Evolutionary conservation across 1,140 invertebrate species (phyloP).

Genomic region (Teleopsis dalmanni): DNA sequence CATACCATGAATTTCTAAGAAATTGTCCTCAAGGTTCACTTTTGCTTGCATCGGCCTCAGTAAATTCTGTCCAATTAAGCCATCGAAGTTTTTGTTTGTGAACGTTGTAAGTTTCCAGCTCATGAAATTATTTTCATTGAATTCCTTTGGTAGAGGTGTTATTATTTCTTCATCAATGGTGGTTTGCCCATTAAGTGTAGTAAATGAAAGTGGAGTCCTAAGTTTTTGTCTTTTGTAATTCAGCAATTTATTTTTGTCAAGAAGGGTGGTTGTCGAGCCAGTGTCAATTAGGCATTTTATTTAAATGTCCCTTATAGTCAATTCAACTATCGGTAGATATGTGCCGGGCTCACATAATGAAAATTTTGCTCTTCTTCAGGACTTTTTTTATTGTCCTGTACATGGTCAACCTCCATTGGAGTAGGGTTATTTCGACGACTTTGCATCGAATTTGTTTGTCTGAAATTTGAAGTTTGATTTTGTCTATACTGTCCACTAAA

Average conservation of each 20-base stretch:
- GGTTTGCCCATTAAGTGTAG: background rate
- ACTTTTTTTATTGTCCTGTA: background rate
- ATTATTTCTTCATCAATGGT: background rate
- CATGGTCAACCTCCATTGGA: too few species aligned
- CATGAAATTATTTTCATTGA: constrained; percentile 2
- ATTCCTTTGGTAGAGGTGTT: background rate
- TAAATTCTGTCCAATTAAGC: constrained; percentile 4
- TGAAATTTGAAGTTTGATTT: too few species aligned
- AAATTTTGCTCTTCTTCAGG: constrained; percentile 3
- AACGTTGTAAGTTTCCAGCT: constrained; percentile 1
- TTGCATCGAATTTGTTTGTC: too few species aligned
- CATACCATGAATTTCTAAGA: constrained; percentile 2
- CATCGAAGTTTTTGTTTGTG: constrained; percentile 1
- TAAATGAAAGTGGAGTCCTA: background rate
- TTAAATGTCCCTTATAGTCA: background rate
- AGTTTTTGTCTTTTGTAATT: background rate
- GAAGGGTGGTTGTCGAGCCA: background rate
- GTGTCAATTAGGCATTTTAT: constrained; percentile 2
- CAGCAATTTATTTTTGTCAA: background rate
- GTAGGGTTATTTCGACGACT: too few species aligned
- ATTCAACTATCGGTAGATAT: constrained; percentile 4
- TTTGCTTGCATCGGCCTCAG: constrained; percentile 4
- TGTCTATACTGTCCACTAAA: too few species aligned
- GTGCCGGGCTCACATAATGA: background rate
- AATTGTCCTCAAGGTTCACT: background rate